A percentile compares a stretch with the other conserved stretches of the same genome.
These are phyloP conservation scores for Biston betularia DNA, from an alignment of 2,888 invertebrate genomes.

Conservation along the genomic window DNA sequence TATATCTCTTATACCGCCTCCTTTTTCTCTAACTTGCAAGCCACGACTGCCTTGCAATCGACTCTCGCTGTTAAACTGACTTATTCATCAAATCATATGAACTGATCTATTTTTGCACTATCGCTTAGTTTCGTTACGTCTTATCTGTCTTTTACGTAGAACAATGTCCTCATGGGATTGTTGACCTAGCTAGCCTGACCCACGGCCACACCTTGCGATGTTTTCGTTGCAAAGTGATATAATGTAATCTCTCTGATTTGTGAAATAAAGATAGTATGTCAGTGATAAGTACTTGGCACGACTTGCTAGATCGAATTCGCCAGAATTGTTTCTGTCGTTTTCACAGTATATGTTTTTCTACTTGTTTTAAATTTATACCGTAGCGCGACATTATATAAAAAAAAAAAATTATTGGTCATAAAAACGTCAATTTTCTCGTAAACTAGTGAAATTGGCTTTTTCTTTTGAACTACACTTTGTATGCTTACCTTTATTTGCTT, in stretches of 20 bases:
- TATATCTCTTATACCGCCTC: conserved; percentile 16
- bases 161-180: not conserved
- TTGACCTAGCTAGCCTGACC: conserved; percentile 4
- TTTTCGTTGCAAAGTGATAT: not conserved
- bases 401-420: too few species aligned
- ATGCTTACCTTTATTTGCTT: too few species aligned
- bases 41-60: not conserved
- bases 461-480: too few species aligned
- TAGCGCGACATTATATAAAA: too few species aligned
- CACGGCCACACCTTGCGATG: conserved; percentile 21
- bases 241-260: not conserved
- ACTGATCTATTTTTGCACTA: too few species aligned
- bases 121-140: too few species aligned
- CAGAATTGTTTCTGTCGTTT: conserved; percentile 24
- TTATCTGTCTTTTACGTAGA: too few species aligned
- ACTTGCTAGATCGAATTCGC: conserved; percentile 23
- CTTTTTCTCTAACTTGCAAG: conserved; percentile 20
- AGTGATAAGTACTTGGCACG: conserved; percentile 34
- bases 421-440: too few species aligned
- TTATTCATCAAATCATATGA: too few species aligned
- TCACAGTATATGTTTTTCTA: conserved; percentile 15
- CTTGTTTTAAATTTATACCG: too few species aligned
- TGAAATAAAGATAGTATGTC: conserved; percentile 34
- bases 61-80: too few species aligned
- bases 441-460: too few species aligned